phyloP scores from a whole-genome alignment of 1,140 invertebrate species.

The Drosophila melanogaster region Release_6_plus_ISO1_MT NT_033779.5:20799001-20799500 shows the following conservation, averaged over 20 bases:
- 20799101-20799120: conserved; percentile 43
- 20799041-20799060: conserved; percentile 62
- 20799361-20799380: conserved; percentile 21
- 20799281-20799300: conserved; percentile 11
- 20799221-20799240: conserved; percentile 31
- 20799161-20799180: conserved; percentile 27
- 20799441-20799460: background rate
- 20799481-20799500: background rate
- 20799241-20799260: conserved; percentile 40
- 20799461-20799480: too few species aligned
- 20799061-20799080: conserved; percentile 18
- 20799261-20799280: conserved; percentile 20
- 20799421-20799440: too few species aligned
- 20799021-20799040: conserved; percentile 65
- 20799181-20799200: conserved; percentile 33
- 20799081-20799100: conserved; percentile 48
- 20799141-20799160: conserved; percentile 47
- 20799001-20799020: conserved; percentile 23
- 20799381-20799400: background rate
- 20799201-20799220: conserved; percentile 42
- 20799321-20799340: conserved; percentile 23
- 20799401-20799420: background rate
- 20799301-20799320: conserved; percentile 24
- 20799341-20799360: background rate
- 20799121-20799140: conserved; percentile 38